Conservation (phyloP, 2,797 vertebrate species). For the Falco naumanni region DNA sequence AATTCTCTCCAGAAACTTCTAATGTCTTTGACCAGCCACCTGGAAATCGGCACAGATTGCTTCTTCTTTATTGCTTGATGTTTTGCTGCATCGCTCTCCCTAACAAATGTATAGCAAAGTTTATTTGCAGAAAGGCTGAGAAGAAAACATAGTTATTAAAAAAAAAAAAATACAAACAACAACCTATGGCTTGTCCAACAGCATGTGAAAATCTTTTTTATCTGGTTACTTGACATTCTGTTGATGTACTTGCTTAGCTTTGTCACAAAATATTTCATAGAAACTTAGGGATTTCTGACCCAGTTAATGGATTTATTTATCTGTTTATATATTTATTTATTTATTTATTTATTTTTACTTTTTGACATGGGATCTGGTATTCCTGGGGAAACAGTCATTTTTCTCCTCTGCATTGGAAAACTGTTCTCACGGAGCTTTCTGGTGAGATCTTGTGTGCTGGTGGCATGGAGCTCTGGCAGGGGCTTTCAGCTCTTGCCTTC, state of each 20-base stretch:
- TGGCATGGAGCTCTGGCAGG: background rate
- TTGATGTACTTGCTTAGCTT: background rate
- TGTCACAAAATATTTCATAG: background rate
- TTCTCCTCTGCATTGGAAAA: background rate
- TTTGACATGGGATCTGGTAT: background rate
- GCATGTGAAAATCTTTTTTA: background rate
- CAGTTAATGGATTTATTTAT: background rate
- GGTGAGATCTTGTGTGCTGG: background rate
- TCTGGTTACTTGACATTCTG: background rate
- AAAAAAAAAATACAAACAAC: background rate
- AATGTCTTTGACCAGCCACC: background rate
- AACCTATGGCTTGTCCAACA: background rate
- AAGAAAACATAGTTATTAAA: background rate
- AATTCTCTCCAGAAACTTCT: background rate
- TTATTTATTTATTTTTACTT: background rate
- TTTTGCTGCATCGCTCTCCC: background rate
- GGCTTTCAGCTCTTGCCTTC: background rate
- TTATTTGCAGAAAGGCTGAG: background rate
- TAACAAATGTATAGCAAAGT: background rate
- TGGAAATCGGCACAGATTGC: background rate
- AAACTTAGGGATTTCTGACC: background rate
- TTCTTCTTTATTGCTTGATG: background rate
- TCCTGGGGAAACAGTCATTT: background rate
- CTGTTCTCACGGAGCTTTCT: background rate
- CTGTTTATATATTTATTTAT: too few relatives aligned